Base-by-base conservation (phyloP, 2,113 vertebrate species). In the Condylura cristata region DNA sequence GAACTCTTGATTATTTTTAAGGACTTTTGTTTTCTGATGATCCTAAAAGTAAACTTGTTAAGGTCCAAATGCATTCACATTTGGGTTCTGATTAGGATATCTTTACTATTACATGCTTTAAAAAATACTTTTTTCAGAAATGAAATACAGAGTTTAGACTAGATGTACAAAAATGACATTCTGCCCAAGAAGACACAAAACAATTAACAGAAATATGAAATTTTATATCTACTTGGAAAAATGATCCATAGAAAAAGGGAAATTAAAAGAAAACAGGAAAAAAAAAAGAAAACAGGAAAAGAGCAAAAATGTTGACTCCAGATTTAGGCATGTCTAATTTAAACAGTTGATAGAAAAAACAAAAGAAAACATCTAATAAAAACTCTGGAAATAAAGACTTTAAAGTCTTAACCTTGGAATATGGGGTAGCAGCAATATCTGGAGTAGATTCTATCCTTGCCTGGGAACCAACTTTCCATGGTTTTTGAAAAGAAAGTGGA, bases 141-240 rank as follows among this genome's bases (percentile, higher is more conserved):
- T 53, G 20, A 91, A 91, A 56, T 93, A 72, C 3, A 65, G n/a
- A 74, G 65, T 68, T 82, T 82, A 22, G 28, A 68, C 24, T 60
- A 16, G 48, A 60, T 58, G n/a, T 68, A 81, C 32, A 91, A 34
- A 86, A 60, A 87, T 87, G 51, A 48, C 20, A 68, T 68, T 65
- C 28, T 86, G 10, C 51, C 76, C 24, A 34, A 51, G 34, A 65
- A 61, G 18, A 76, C 41, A 39, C 3, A 74, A 90, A 48, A 65
- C 34, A 65, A 90, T 37, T 72, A 34, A 66, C 13, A 58, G 66
- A 68, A 44, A 44, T 88, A 41, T 68, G 46, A 81, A 5, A 46
- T 65, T 95, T 80, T 86, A 90, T 48, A 39, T 32, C 13, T 51
- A 81, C 44, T 74, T 75, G 24, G 60, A 71, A 75, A 34, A 93